These are phyloP conservation scores for Telmatherina bonti DNA, from an alignment of 2,797 vertebrate species.

Conservation along the genomic window DNA sequence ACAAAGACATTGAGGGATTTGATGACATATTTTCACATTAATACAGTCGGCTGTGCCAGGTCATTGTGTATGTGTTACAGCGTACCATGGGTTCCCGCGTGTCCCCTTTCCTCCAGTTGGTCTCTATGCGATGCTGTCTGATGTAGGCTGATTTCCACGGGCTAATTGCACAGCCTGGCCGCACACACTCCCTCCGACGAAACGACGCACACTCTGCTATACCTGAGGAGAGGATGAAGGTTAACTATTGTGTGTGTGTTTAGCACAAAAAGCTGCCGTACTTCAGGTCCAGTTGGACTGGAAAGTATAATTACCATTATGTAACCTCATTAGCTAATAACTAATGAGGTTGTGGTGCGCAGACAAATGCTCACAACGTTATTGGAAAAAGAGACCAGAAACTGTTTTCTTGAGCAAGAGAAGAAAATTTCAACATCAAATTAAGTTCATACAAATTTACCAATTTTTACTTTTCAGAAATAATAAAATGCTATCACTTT, in stretches of 20 bases:
- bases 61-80: not conserved
- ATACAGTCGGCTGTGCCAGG: accelerated
- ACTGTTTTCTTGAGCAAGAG: no score
- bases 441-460: no score
- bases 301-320: no score
- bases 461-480: no score
- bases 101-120: constrained; percentile 92
- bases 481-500: no score
- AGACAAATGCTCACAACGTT: no score
- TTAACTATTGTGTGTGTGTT: not conserved
- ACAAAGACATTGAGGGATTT: not conserved
- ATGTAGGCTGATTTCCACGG: constrained; percentile 95
- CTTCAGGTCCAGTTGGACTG: no score
- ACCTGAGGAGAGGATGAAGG: constrained; percentile 70
- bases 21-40: no score
- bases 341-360: no score
- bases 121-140: constrained; percentile 92
- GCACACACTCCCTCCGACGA: constrained; percentile 87
- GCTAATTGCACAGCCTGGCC: constrained; percentile 84
- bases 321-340: no score
- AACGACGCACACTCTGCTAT: constrained; percentile 87
- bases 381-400: no score
- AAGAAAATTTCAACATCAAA: no score
- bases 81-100: constrained; percentile 89
- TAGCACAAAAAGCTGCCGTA: not conserved